These are phyloP conservation scores for Myopa tessellatipennis DNA, from an alignment of 2,888 invertebrate genomes.

Conservation along the genomic window DNA sequence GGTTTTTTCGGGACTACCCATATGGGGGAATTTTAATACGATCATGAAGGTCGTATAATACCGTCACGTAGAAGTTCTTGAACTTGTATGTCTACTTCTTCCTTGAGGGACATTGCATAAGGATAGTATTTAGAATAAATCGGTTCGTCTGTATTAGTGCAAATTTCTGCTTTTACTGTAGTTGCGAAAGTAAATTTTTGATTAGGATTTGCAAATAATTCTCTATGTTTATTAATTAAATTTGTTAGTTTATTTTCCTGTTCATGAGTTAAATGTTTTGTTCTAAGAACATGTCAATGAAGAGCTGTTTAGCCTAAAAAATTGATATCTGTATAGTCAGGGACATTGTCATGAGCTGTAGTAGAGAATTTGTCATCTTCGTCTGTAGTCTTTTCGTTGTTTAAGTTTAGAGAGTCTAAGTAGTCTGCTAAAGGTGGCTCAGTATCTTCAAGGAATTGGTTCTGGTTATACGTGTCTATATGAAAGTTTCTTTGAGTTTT, in stretches of 20 bases:
- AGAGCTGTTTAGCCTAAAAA: no score
- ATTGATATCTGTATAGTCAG: background rate
- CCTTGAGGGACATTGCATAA: no score
- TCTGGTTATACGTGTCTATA: background rate
- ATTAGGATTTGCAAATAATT: slow-evolving; percentile 11
- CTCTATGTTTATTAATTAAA: background rate
- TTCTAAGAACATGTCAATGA: no score
- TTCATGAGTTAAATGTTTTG: background rate
- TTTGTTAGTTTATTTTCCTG: background rate
- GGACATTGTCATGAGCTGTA: background rate
- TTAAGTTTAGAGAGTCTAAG: background rate
- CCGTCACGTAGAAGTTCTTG: no score
- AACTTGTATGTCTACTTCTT: no score
- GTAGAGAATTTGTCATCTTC: background rate
- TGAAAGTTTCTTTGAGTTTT: background rate
- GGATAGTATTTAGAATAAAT: no score
- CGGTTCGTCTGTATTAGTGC: slow-evolving; percentile 35
- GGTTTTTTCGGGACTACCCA: no score
- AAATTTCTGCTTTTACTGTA: slow-evolving; percentile 29
- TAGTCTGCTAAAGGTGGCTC: background rate
- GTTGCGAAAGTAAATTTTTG: slow-evolving; percentile 20
- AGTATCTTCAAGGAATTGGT: background rate
- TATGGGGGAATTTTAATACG: no score
- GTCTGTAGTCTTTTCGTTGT: background rate
- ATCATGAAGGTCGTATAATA: no score